phyloP scores from a whole-genome alignment of 1,140 invertebrate species.

The Medauroidea extradentata region DNA sequence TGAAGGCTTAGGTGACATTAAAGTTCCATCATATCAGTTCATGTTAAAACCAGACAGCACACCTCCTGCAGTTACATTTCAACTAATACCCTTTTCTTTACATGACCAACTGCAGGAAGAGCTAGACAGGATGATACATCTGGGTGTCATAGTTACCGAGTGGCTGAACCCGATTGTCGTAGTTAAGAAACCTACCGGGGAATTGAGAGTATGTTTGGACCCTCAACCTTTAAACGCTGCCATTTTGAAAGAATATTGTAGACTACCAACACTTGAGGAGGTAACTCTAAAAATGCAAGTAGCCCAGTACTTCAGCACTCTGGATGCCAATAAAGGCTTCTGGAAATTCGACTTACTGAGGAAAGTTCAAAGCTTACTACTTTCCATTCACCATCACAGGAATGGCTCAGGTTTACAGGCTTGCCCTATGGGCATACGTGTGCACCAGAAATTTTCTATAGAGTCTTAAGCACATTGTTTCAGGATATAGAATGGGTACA shows the following conservation, averaged over 20 bases:
- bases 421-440: conserved; percentile 32
- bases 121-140: conserved; percentile 32
- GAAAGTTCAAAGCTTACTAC: conserved; percentile 5
- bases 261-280: conserved; percentile 29
- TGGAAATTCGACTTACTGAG: conserved; percentile 21
- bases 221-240: conserved; percentile 45
- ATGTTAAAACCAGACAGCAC: background rate
- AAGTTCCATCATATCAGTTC: too few species aligned
- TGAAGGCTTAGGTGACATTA: too few species aligned
- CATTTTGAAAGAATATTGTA: conserved; percentile 35
- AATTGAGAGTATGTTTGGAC: conserved; percentile 46
- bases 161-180: conserved; percentile 48
- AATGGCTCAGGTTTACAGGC: conserved; percentile 30
- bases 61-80: background rate
- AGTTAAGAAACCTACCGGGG: conserved; percentile 44
- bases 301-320: conserved; percentile 15
- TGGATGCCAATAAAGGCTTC: conserved; percentile 14
- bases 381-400: conserved; percentile 17
- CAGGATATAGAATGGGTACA: background rate
- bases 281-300: conserved; percentile 12
- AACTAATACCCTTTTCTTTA: conserved; percentile 37
- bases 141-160: conserved; percentile 40
- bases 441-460: background rate
- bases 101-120: conserved; percentile 37
- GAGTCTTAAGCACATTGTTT: background rate